Base-by-base conservation (phyloP, 2,113 vertebrate genomes). In the Syrrhaptes paradoxus region DNA sequence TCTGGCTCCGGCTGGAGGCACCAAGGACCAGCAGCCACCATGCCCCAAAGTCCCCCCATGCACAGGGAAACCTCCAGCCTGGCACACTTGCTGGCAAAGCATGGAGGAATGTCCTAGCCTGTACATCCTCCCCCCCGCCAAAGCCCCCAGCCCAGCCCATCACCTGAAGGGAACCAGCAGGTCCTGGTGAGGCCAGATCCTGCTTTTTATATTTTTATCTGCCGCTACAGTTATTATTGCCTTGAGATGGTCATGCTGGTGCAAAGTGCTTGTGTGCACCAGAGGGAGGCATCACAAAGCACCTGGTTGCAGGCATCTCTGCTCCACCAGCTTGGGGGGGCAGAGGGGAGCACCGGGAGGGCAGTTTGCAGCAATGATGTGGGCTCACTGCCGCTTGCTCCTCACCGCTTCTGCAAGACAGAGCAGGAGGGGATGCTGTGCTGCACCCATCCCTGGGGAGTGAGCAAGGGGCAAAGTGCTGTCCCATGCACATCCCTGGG, bases 1-100 rank as follows among this genome's bases (percentile, higher is more conserved):
- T 49, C 52, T 25, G 38, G 49, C 43, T 91, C 26, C 0, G 0
- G 25, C 3, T 0, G 0, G n/a, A 79, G 68, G 51, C 72, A 88
- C 34, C 12, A 8, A 75, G n/a, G 55, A 61, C 63, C 25, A 21
- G 29, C 22, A 74, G 73, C 25, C 0, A 4, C 31, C 13, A 10
- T 28, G 28, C 16, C 51, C 61, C 26, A 29, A 70, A 68, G 61
- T 52, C 5, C 11, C 10, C 0, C 32, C 17, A 20, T 1, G 19
- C 36, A 61, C 12, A 70, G 22, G 48, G 43, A 87, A 55, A 74
- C 41, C 43, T 63, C 51, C 18, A 34, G 26, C 41, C 51, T 38
- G 38, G 22, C 51, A 77, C 29, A 16, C 8, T 22, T 24, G 28
- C 19, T 2, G 2, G 25, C 41, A 25, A 46, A 46, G 46, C 46